phyloP scores from a whole-genome alignment of 2,113 vertebrate genomes.

The Elgaria multicarinata region DNA sequence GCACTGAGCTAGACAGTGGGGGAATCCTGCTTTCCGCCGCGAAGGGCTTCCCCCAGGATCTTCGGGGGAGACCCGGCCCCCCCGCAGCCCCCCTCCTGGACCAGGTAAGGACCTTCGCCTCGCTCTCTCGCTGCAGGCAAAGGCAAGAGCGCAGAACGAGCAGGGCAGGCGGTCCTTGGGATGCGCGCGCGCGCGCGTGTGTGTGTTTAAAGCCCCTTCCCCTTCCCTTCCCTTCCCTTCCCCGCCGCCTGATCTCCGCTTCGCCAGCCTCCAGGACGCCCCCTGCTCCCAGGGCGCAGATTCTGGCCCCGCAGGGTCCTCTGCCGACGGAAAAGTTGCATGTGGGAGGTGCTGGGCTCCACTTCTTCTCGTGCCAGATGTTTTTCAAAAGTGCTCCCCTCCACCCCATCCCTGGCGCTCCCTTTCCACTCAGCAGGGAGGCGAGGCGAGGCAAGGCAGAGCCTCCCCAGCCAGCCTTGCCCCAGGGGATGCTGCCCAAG shows the following conservation, averaged over 20 bases:
- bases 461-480: neutral
- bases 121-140: neutral
- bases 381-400: neutral
- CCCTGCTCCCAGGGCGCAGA: neutral
- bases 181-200: too few relatives aligned
- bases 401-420: neutral
- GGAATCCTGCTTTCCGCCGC: slow-evolving; percentile 17
- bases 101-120: neutral
- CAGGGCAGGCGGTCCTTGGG: too few relatives aligned
- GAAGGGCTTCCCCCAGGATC: slow-evolving; percentile 33
- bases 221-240: neutral
- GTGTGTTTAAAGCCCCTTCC: neutral
- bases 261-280: neutral
- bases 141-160: neutral
- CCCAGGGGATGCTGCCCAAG: neutral
- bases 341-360: neutral
- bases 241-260: neutral
- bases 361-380: neutral
- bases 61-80: neutral
- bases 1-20: slow-evolving; percentile 10
- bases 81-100: neutral
- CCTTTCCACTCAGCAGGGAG: neutral
- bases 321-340: slow-evolving; percentile 16
- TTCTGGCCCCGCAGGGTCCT: neutral
- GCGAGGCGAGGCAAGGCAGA: too few relatives aligned